phyloP scores from a whole-genome alignment of 2,888 invertebrate species.

The Gonocerus acuteangulatus region DNA sequence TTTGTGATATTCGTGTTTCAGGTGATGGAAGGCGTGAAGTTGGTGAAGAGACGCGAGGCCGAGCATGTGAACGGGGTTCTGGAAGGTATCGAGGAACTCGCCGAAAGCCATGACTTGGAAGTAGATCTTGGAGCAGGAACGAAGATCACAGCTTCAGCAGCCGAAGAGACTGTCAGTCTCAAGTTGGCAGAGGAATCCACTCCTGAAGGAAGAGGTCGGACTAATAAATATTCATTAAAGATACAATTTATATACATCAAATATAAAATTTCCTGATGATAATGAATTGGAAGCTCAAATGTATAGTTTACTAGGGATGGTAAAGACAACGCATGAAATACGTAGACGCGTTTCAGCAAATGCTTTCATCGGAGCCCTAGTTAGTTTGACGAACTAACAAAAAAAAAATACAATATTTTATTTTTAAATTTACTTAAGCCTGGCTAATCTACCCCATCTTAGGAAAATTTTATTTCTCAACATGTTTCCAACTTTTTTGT shows the following conservation, averaged over 20 bases:
- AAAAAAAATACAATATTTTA: no score
- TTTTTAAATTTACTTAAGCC: no score
- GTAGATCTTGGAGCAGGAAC: constrained; percentile 55
- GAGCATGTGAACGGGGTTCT: constrained; percentile 44
- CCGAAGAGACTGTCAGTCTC: constrained; percentile 65
- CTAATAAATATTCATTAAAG: background rate
- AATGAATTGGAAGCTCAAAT: background rate
- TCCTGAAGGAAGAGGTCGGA: constrained; percentile 38
- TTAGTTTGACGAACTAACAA: no score
- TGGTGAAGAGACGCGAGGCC: constrained; percentile 61
- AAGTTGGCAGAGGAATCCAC: constrained; percentile 43
- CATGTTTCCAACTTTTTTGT: no score
- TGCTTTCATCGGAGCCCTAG: no score
- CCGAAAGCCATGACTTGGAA: constrained; percentile 69
- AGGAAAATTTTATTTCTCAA: no score
- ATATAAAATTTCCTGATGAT: no score
- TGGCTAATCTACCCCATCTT: no score
- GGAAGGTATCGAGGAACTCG: constrained; percentile 58
- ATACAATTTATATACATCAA: no score
- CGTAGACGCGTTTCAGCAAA: no score
- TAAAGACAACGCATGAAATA: no score
- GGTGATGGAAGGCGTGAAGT: constrained; percentile 67
- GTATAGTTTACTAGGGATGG: background rate
- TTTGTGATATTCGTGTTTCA: no score
- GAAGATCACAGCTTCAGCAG: constrained; percentile 67